phyloP scores from a whole-genome alignment of 2,113 vertebrate genomes.

The Chaenocephalus aceratus region DNA sequence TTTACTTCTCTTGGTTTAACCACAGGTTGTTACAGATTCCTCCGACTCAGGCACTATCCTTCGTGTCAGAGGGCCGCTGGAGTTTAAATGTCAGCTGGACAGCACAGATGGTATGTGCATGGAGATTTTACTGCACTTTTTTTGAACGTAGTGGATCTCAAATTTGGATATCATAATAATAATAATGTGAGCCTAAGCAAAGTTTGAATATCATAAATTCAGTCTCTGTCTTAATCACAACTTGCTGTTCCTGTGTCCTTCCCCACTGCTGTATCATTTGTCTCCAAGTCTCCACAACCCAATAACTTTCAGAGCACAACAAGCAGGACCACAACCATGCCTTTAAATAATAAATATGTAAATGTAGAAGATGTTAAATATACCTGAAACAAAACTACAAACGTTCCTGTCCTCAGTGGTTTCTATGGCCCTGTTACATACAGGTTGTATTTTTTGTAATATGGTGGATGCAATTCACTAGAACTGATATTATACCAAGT shows the following conservation, averaged over 20 bases:
- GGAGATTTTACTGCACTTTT: background rate
- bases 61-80: conserved; percentile 69
- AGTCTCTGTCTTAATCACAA: background rate
- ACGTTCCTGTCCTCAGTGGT: too few relatives aligned
- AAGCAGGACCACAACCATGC: background rate
- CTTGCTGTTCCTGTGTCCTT: background rate
- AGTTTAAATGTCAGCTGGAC: conserved; percentile 73
- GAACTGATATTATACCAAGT: too few relatives aligned
- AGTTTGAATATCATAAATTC: background rate
- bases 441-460: too few relatives aligned
- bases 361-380: too few relatives aligned
- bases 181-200: background rate
- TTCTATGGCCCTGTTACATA: too few relatives aligned
- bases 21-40: conserved; percentile 49
- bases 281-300: background rate
- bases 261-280: background rate
- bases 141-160: background rate
- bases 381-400: too few relatives aligned
- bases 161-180: background rate
- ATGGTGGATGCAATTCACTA: too few relatives aligned
- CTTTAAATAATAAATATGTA: background rate
- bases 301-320: background rate
- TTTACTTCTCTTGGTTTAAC: conserved; percentile 20
- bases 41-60: conserved; percentile 39
- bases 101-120: conserved; percentile 66